A percentile compares a stretch with the other conserved stretches of the same genome.
phyloP scores from a whole-genome alignment of 2,797 vertebrate genomes.

The Yasuhikotakia modesta region DNA sequence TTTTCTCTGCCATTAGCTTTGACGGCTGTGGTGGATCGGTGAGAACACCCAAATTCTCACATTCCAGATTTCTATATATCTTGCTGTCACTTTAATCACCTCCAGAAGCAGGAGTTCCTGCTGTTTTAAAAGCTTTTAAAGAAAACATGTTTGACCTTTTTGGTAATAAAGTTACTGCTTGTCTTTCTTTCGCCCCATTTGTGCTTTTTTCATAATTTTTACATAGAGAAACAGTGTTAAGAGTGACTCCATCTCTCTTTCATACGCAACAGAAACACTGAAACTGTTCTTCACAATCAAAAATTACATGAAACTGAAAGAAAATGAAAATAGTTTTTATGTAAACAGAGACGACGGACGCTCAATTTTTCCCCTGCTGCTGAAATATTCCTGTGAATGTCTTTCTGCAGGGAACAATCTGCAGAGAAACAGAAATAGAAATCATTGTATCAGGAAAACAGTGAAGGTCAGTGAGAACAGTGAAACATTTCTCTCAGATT shows the following conservation, averaged over 20 bases:
- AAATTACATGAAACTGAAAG: conserved; percentile 50
- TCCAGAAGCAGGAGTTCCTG: neutral
- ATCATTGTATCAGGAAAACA: conserved; percentile 27
- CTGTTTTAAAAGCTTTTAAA: conserved; percentile 32
- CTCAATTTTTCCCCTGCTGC: conserved; percentile 48
- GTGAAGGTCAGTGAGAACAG: conserved; percentile 26
- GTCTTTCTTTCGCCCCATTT: conserved; percentile 5
- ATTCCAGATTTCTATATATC: conserved; percentile 28
- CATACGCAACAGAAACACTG: conserved; percentile 57
- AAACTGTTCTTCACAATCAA: conserved; percentile 39
- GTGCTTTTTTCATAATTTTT: neutral
- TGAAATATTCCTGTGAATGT: conserved; percentile 52
- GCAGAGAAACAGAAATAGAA: conserved; percentile 31
- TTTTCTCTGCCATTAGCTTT: conserved; percentile 5
- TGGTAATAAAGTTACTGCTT: conserved; percentile 5
- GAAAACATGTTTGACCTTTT: conserved; percentile 37
- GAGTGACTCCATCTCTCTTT: conserved; percentile 3
- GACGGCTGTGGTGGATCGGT: neutral
- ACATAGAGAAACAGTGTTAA: neutral
- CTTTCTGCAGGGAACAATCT: conserved; percentile 42
- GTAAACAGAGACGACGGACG: conserved; percentile 38
- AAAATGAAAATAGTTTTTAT: conserved; percentile 51
- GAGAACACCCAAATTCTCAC: conserved; percentile 16
- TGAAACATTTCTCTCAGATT: conserved; percentile 12
- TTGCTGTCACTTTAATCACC: conserved; percentile 22